Evolutionary conservation across 2,113 vertebrate species (phyloP), one percentile per base, ranked within the genome.

Genomic region (Phoenicopterus ruber): DNA sequence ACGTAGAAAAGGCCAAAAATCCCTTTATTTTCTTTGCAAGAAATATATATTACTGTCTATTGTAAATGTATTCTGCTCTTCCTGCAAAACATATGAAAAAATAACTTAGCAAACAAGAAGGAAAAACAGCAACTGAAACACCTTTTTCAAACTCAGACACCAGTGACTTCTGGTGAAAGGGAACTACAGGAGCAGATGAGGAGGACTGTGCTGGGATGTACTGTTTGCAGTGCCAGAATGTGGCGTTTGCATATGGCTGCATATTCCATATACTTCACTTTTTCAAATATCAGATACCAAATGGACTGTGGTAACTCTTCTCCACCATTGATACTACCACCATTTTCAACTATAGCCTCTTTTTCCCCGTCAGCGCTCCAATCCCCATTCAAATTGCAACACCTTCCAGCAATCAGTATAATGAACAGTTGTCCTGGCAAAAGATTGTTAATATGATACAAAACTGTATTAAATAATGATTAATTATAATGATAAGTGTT

Each of bases 151-250:
- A 31, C 5, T 59, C 26, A 49, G 28, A 31, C 32, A 40, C 36
- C 11, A 34, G 17, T 31, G 61, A 34, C 20, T 86, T 84, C 24
- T 32, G 6, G 22, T 38, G 54, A 69, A 81, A 24, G 7, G 9
- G 6, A 74, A 16, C 5, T 40, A 20, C 21, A 59, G 21, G 17
- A 80, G 1, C 2, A 71, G 34, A 47, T 11, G 14, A 62, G 20
- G 10, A 85, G 7, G 15, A 49, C 10, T 71, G 8, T 36, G 16
- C 20, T 82, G 38, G 28, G 8, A 58, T 55, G 17, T 47, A 6
- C 3, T 1, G 6, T 42, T 82, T 88, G 15, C 28, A 85, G 18
- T 10, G 3, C 11, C 38, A 74, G 61, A 84, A 70, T 0, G 0
- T 46, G 11, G 42, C 36, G 9, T 82, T 72, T 83, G 15, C 11